Percentiles rank a stretch among this genome's conserved stretches.
phyloP scores from a whole-genome alignment of 2,113 vertebrate species.

The Loxodonta africana region DNA sequence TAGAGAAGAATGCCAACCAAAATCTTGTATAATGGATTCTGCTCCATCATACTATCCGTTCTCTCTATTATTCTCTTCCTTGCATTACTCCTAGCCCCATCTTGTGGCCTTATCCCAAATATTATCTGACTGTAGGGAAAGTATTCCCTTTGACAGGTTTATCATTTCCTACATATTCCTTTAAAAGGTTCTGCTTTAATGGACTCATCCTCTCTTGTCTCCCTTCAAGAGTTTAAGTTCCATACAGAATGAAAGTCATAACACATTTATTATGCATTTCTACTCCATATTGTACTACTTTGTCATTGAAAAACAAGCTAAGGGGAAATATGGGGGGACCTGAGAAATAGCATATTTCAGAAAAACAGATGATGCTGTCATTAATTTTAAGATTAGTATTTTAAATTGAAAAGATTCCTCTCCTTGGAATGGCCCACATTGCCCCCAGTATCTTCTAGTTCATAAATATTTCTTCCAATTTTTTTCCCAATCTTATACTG shows the following conservation, averaged over 20 bases:
- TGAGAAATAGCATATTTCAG: slow-evolving; percentile 42
- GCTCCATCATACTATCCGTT: not conserved
- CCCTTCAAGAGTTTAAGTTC: slow-evolving; percentile 67
- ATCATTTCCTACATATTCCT: slow-evolving; percentile 76
- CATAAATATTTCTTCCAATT: slow-evolving; percentile 38
- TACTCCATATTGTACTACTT: slow-evolving; percentile 55
- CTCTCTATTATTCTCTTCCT: not conserved
- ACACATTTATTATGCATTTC: slow-evolving; percentile 51
- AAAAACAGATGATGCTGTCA: not conserved
- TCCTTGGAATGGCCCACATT: not conserved
- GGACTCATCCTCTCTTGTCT: slow-evolving; percentile 65
- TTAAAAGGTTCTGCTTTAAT: slow-evolving; percentile 70
- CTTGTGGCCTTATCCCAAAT: not conserved
- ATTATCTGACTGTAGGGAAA: slow-evolving; percentile 51
- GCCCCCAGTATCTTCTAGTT: slow-evolving; percentile 29
- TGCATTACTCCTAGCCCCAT: not conserved
- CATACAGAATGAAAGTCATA: slow-evolving; percentile 63
- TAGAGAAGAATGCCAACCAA: slow-evolving; percentile 23
- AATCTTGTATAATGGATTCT: slow-evolving; percentile 17
- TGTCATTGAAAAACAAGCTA: slow-evolving; percentile 3
- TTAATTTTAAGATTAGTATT: not conserved
- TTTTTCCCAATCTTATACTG: slow-evolving; percentile 44
- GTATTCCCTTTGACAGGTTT: slow-evolving; percentile 78
- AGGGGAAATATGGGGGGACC: slow-evolving; percentile 19
- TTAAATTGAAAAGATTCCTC: slow-evolving; percentile 44